Percentiles rank a stretch among this genome's conserved stretches.
Conservation (phyloP, 2,888 invertebrate species). For the Ischnura elegans region DNA sequence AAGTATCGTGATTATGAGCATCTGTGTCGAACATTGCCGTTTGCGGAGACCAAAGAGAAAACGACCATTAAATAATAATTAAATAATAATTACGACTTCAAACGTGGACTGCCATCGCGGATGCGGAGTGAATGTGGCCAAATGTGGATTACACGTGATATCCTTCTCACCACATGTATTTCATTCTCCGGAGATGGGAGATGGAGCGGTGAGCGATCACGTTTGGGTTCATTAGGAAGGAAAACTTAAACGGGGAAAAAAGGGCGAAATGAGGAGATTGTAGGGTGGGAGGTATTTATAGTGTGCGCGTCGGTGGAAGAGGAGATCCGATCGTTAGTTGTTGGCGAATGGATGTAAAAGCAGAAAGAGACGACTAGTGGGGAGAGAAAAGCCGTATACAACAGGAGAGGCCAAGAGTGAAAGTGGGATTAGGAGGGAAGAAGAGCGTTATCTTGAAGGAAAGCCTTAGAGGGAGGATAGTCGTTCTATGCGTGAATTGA, state of each 20-base stretch:
- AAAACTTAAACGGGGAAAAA: too few species aligned
- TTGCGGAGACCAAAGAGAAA: too few species aligned
- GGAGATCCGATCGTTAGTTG: too few species aligned
- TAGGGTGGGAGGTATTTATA: not conserved
- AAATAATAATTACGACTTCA: slow-evolving; percentile 6
- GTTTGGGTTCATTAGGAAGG: not conserved
- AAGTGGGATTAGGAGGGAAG: not conserved
- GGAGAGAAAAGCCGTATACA: not conserved
- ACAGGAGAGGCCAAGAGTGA: too few species aligned
- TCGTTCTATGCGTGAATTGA: not conserved
- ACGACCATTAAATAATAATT: too few species aligned
- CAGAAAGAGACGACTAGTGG: not conserved
- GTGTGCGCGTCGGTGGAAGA: too few species aligned
- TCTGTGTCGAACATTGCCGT: too few species aligned
- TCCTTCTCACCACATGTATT: slow-evolving; percentile 7
- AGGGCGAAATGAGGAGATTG: not conserved
- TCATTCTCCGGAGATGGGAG: not conserved
- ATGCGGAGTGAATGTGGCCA: too few species aligned
- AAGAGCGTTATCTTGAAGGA: not conserved
- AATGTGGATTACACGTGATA: slow-evolving; percentile 26
- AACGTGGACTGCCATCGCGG: too few species aligned
- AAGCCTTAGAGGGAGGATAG: too few species aligned
- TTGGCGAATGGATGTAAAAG: not conserved
- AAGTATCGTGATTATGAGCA: too few species aligned
- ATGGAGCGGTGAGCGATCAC: slow-evolving; percentile 1